These are phyloP conservation scores for Shargacucullia verbasci DNA, from an alignment of 2,888 invertebrate species.

Conservation along the genomic window DNA sequence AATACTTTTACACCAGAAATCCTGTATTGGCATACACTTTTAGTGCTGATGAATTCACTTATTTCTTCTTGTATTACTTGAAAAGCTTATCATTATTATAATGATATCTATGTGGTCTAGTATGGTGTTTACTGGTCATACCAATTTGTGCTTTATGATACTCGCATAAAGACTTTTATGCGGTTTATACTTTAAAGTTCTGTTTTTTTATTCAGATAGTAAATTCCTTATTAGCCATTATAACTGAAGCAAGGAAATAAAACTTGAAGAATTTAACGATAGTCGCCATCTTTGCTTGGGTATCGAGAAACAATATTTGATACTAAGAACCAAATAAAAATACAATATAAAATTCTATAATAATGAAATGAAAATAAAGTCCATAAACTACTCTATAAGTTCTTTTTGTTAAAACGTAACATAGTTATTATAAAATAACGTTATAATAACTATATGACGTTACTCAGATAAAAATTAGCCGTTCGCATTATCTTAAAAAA, in stretches of 20 bases:
- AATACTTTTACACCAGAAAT: too few species aligned
- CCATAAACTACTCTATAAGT: too few species aligned
- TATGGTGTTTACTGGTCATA: conserved; percentile 22
- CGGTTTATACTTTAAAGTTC: conserved; percentile 16
- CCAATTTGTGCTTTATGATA: conserved; percentile 32
- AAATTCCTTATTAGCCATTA: conserved; percentile 40
- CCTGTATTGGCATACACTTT: too few species aligned
- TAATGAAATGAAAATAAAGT: too few species aligned
- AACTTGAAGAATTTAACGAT: conserved; percentile 30
- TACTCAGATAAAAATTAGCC: conserved; percentile 5
- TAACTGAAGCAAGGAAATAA: conserved; percentile 33
- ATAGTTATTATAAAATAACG: conserved; percentile 2
- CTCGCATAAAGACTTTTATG: conserved; percentile 27
- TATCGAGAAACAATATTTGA: conserved; percentile 13
- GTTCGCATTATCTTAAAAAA: conserved; percentile 18
- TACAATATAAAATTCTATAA: too few species aligned
- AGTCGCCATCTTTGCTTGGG: conserved; percentile 9
- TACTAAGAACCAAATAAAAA: conserved; percentile 11
- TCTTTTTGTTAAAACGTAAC: background rate
- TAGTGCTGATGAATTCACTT: too few species aligned
- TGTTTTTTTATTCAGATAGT: conserved; percentile 36
- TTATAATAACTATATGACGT: conserved; percentile 4
- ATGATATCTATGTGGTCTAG: too few species aligned
- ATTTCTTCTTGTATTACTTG: too few species aligned
- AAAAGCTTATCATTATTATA: conserved; percentile 6